phyloP scores from a whole-genome alignment of 2,113 vertebrate genomes.

The Pteropus alecto region DNA sequence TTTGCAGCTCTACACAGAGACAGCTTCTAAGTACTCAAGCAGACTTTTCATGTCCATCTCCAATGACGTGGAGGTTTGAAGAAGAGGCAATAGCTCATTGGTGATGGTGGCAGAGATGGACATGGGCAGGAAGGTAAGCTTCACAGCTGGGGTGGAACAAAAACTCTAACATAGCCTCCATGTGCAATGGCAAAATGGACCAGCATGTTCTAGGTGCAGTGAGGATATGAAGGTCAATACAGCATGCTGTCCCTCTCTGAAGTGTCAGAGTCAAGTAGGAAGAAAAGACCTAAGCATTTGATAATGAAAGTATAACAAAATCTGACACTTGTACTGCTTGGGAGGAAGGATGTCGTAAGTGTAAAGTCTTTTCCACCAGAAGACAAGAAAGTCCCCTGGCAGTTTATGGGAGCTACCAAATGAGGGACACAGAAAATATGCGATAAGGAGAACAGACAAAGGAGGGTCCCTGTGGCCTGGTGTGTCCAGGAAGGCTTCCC shows the following conservation, averaged over 20 bases:
- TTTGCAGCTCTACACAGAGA: background rate
- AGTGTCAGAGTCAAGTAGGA: background rate
- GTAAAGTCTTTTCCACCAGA: background rate
- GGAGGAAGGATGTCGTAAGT: background rate
- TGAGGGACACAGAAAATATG: background rate
- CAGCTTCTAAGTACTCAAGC: background rate
- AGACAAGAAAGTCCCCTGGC: background rate
- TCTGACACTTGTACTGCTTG: background rate
- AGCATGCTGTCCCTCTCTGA: background rate
- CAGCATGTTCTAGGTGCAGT: background rate
- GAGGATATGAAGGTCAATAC: background rate
- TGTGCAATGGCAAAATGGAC: background rate
- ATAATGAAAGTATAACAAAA: background rate
- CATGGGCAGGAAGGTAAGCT: background rate
- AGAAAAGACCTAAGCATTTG: background rate
- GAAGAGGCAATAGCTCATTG: background rate
- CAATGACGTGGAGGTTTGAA: background rate
- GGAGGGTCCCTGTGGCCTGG: background rate
- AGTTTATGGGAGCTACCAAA: background rate
- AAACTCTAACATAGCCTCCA: too few relatives aligned
- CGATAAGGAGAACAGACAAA: background rate
- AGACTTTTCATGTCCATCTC: background rate
- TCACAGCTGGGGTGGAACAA: background rate
- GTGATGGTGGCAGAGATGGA: background rate
- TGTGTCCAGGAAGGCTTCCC: background rate